phyloP scores from a whole-genome alignment of 2,797 vertebrate genomes.

The Notoglanidium macrostoma region DNA sequence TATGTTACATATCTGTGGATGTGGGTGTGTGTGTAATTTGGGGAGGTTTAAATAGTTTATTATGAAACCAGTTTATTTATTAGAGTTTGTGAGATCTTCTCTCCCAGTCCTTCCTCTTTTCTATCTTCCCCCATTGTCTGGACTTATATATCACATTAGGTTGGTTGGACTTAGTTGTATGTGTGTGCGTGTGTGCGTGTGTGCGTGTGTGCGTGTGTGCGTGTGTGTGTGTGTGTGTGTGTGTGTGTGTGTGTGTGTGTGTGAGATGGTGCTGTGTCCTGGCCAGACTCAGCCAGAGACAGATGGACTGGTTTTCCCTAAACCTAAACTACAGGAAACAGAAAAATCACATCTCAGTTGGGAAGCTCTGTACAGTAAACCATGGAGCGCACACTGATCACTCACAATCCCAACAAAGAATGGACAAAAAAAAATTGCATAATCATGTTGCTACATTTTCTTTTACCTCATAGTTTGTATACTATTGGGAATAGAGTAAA shows the following conservation, averaged over 20 bases:
- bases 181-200: background rate
- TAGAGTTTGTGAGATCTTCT: background rate
- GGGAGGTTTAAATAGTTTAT: conserved; percentile 11
- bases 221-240: conserved; percentile 8
- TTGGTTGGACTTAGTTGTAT: background rate
- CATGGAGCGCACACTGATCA: conserved; percentile 6
- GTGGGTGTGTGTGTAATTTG: background rate
- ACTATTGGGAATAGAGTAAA: background rate
- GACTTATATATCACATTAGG: background rate
- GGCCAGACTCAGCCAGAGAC: conserved; percentile 44
- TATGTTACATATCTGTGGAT: conserved; percentile 33
- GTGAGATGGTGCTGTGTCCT: conserved; percentile 2
- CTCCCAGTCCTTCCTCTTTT: background rate
- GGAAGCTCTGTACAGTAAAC: conserved; percentile 39
- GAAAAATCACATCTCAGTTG: conserved; percentile 48
- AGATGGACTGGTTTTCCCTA: conserved; percentile 55
- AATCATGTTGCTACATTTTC: background rate
- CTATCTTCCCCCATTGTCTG: background rate
- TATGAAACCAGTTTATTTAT: conserved; percentile 39
- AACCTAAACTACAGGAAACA: conserved; percentile 54
- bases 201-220: background rate
- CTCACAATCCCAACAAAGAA: background rate
- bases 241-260: conserved; percentile 19
- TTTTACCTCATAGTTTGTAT: background rate
- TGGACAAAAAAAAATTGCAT: background rate